A percentile compares a stretch with the other conserved stretches of the same genome.
Conservation (phyloP, 2,888 invertebrate species). For the Tenthredo distinguenda region DNA sequence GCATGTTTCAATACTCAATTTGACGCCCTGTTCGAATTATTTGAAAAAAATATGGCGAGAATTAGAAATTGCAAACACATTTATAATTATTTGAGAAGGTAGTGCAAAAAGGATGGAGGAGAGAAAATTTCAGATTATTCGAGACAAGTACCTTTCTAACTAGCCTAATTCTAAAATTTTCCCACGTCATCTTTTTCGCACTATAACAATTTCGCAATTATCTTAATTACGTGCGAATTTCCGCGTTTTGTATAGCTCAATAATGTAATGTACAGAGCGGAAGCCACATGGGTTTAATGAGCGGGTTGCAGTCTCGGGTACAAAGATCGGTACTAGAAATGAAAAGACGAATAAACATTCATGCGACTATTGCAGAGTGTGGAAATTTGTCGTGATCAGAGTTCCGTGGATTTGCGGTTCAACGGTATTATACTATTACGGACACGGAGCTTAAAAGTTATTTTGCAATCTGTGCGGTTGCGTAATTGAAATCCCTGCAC, state of each 20-base stretch:
- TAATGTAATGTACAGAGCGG: not conserved
- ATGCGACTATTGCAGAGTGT: not conserved
- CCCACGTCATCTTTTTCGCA: not conserved
- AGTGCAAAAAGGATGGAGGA: no score
- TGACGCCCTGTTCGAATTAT: not conserved
- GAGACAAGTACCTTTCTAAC: no score
- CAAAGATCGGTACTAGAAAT: not conserved
- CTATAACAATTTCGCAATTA: not conserved
- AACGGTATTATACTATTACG: not conserved
- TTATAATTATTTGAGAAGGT: no score
- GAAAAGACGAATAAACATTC: not conserved
- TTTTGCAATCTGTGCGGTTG: slow-evolving; percentile 10
- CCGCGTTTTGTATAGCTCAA: not conserved
- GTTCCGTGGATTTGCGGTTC: slow-evolving; percentile 35
- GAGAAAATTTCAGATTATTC: no score
- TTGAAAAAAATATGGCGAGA: not conserved
- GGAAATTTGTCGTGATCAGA: slow-evolving; percentile 37
- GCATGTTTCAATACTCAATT: not conserved
- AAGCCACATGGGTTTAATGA: not conserved
- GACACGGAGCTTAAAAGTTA: not conserved
- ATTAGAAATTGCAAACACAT: not conserved
- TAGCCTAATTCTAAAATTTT: not conserved
- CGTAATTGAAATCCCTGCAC: slow-evolving; percentile 10
- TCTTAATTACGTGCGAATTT: not conserved
- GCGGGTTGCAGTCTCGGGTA: not conserved